Conservation (phyloP, 2,797 vertebrate species). For the Lycodopsis pacificus region DNA sequence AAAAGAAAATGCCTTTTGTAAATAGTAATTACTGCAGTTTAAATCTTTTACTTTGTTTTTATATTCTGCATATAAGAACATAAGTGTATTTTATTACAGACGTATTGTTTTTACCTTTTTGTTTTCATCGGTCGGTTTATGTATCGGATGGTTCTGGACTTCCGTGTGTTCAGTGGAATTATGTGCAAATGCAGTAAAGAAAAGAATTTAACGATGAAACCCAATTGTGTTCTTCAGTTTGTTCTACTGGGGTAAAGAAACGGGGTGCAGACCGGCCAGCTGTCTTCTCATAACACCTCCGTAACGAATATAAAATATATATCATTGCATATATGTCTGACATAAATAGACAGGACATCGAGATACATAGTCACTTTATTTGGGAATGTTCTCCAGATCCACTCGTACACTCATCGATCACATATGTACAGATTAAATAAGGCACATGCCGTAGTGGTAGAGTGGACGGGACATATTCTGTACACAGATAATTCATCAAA, state of each 20-base stretch:
- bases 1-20: constrained; percentile 67
- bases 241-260: too few species aligned
- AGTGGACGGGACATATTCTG: constrained; percentile 82
- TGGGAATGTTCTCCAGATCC: constrained; percentile 71
- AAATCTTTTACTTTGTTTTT: constrained; percentile 65
- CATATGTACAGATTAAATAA: constrained; percentile 90
- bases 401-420: constrained; percentile 68
- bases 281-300: too few species aligned
- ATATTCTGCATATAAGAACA: constrained; percentile 56
- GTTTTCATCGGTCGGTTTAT: constrained; percentile 36
- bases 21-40: constrained; percentile 64
- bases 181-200: constrained; percentile 74
- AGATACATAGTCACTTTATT: constrained; percentile 35
- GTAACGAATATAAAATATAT: too few species aligned
- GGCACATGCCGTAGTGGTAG: constrained; percentile 87
- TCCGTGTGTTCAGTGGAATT: constrained; percentile 36
- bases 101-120: constrained; percentile 40
- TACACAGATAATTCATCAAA: constrained; percentile 64
- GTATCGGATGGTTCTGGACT: constrained; percentile 37
- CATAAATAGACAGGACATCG: not conserved
- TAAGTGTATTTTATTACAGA: constrained; percentile 74
- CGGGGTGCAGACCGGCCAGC: too few species aligned
- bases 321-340: not conserved
- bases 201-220: constrained; percentile 24
- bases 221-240: not conserved